Base-by-base conservation (phyloP, 2,113 vertebrate genomes). In the Eretmochelys imbricata region DNA sequence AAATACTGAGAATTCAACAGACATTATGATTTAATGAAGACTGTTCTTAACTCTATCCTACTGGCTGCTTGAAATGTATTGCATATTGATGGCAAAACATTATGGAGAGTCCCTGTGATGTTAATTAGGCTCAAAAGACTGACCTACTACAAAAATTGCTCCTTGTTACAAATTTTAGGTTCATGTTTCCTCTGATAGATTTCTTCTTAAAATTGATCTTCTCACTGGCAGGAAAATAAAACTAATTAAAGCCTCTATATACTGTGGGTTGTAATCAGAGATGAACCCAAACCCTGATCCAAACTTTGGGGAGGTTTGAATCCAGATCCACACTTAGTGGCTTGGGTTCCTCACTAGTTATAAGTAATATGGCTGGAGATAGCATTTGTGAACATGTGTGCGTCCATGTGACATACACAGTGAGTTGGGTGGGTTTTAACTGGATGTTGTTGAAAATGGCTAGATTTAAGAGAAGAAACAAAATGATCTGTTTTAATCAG, bases 81-180 rank as follows among this genome's bases (percentile, higher is more conserved):
- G 62, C 42, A 54, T 90, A 85, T 87, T 94, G 53, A 94, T 86
- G 24, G 46, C 82, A 87, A 83, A 87, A 83, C 19, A 57, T 27
- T 80, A 88, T 69, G 93, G 89, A 90, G 80, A 75, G 59, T n/a
- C 59, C 80, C 69, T 38, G 38, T 48, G 55, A 17, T 82, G 59
- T 83, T 96, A 97, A 91, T 46, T 53, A 87, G 88, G 81, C 83
- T 55, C 76, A 96, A 97, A 94, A 93, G 65, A 93, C 76, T 42
- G 1, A 86, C 81, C 76, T 57, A 31, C 46, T 92, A 69, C 84
- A 91, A 94, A 48, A 95, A 94, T 81, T 93, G 42, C 51, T 88
- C 85, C 84, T 59, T 86, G 31, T 35, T 94, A 94, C 87, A 83
- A 90, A 46, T 76, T 96, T 81, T 84, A 12, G 8, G 75, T 91